Base-by-base conservation (phyloP, 2,113 vertebrate species). In the Carettochelys insculpta region DNA sequence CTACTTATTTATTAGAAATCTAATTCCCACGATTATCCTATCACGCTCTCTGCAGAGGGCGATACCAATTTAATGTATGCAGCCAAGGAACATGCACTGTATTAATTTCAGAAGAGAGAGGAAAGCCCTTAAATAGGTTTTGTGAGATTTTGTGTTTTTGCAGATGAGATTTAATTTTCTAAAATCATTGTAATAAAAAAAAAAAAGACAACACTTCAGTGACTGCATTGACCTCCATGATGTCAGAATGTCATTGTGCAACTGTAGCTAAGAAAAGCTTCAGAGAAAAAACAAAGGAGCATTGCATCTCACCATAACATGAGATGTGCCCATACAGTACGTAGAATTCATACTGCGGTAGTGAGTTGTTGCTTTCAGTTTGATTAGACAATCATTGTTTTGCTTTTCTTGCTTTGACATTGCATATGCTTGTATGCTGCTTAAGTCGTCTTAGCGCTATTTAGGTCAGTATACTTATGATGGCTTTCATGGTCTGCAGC, bases 401-500 rank as follows among this genome's bases (percentile, higher is more conserved):
- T 90, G 1, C 94, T 94, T 97, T 93, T 95, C 92, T 88, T 92
- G 94, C 95, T 96, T 88, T 97, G 93, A 97, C 94, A 95, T 92
- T 84, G 82, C 92, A 92, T 94, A 80, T 93, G 93, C 75, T 82
- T 89, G 91, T 93, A 90, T 34, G 92, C 94, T 92, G 96, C 96
- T 97, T 96, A 95, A 95, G 94, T 96, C 93, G 83, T 97, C 97
- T 97, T 97, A 96, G 94, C 83, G 94, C 96, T 98, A 98, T 98
- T 96, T 98, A 98, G 98, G 98, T 98, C 98, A 98, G 87, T 93
- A 92, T 97, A 92, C 95, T 97, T 95, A 97, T 90, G 88, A 92
- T 87, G 91, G 96, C 93, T 96, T 97, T 97, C 96, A 90, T 95
- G 87, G 78, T 94, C 88, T 88, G 25, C 89, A 86, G 83, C 82